These are phyloP conservation scores for Erpetoichthys calabaricus DNA, from an alignment of 2,797 vertebrate species.

Conservation along the genomic window DNA sequence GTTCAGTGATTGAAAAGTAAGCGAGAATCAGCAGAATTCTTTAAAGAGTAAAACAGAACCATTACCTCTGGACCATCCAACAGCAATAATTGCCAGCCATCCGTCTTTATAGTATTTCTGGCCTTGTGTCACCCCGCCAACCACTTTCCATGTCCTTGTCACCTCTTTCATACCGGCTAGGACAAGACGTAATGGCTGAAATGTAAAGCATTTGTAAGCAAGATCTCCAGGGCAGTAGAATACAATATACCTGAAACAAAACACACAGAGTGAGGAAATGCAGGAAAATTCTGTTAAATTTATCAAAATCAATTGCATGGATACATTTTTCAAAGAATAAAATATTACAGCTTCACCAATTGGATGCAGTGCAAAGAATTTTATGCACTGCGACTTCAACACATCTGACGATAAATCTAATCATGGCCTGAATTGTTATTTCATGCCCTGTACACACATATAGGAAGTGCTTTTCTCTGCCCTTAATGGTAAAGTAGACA, in stretches of 20 bases:
- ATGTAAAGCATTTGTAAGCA: conserved; percentile 51
- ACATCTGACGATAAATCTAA: no score
- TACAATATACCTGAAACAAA: conserved; percentile 68
- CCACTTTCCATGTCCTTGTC: conserved; percentile 87
- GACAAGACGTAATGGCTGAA: conserved; percentile 66
- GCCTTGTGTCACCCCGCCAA: conserved; percentile 68
- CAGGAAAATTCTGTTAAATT: not conserved
- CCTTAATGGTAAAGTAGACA: no score
- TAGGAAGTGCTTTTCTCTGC: no score
- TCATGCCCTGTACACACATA: no score
- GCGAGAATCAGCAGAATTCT: not conserved
- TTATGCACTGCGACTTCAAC: no score
- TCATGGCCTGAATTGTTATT: no score
- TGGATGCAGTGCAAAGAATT: no score
- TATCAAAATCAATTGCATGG: not conserved
- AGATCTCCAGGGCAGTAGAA: conserved; percentile 83
- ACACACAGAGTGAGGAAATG: not conserved
- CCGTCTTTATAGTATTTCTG: conserved; percentile 68
- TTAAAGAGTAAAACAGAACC: not conserved
- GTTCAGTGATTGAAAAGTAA: no score
- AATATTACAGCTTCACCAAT: no score
- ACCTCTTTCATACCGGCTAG: conserved; percentile 87
- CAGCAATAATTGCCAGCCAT: conserved; percentile 77
- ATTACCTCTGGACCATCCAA: conserved; percentile 90
- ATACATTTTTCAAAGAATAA: no score